Percentiles rank a stretch among this genome's conserved stretches.
Evolutionary conservation across 2,797 vertebrate genomes (phyloP).

Genomic region (Lithobates pipiens): DNA sequence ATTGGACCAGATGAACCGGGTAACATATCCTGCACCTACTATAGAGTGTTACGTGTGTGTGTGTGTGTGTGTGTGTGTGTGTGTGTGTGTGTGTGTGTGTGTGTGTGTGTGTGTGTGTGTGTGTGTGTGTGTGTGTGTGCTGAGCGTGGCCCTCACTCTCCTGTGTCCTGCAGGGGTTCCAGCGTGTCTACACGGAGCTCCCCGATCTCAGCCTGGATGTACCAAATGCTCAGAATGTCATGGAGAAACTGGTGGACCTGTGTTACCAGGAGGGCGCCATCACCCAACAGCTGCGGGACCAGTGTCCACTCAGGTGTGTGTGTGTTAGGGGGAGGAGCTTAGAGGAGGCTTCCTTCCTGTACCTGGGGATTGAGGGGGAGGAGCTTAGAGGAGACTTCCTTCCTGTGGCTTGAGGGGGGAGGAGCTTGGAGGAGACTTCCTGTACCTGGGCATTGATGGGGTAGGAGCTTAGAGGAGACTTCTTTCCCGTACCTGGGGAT

Average conservation of each 20-base stretch:
- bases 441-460: not conserved
- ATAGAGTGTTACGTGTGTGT: not conserved
- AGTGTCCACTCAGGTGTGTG: slow-evolving; percentile 86
- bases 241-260: slow-evolving; percentile 87
- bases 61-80: not conserved
- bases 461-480: not conserved
- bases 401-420: not conserved
- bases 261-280: slow-evolving; percentile 84
- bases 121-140: not conserved
- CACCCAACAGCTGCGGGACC: slow-evolving; percentile 84
- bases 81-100: not conserved
- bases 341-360: not conserved
- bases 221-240: slow-evolving; percentile 82
- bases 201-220: slow-evolving; percentile 86
- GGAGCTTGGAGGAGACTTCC: not conserved
- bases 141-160: not conserved
- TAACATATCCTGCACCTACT: slow-evolving; percentile 56
- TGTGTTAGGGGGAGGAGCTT: not conserved
- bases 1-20: slow-evolving; percentile 91
- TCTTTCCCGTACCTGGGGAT: not conserved
- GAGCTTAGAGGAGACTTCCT: not conserved
- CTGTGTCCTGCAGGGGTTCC: slow-evolving; percentile 80
- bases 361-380: not conserved
- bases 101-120: not conserved
- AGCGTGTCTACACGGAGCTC: slow-evolving; percentile 84